Conservation (phyloP, 1,140 invertebrate species). For the Dermatophagoides farinae region DNA sequence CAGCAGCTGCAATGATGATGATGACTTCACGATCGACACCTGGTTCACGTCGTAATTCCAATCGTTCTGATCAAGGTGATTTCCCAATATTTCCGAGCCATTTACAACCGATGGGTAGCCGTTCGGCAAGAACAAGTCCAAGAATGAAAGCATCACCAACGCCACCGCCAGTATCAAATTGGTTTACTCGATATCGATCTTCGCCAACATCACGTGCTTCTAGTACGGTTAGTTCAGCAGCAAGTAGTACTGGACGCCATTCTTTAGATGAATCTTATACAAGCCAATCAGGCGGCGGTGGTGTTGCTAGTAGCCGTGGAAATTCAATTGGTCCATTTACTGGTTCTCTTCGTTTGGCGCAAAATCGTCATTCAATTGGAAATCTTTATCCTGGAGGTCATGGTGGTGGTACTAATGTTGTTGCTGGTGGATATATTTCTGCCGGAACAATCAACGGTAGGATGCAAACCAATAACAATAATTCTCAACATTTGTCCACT, state of each 20-base stretch:
- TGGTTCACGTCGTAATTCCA: slow-evolving; percentile 14
- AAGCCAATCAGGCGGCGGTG: background rate
- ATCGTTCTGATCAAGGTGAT: slow-evolving; percentile 3
- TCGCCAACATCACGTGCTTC: background rate
- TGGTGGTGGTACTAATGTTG: no score
- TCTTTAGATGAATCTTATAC: background rate
- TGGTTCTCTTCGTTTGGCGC: background rate
- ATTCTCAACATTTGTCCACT: no score
- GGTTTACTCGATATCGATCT: background rate
- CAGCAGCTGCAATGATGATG: background rate
- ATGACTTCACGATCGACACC: slow-evolving; percentile 10
- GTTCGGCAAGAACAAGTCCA: background rate
- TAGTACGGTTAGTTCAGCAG: background rate
- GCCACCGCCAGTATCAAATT: background rate
- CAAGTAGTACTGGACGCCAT: background rate
- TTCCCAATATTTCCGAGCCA: background rate
- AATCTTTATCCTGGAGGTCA: background rate
- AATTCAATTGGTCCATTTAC: background rate
- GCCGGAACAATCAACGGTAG: background rate
- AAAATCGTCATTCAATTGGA: slow-evolving; percentile 2
- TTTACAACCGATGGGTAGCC: background rate
- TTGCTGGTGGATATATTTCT: background rate
- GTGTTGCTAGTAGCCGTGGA: background rate
- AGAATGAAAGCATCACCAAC: background rate
- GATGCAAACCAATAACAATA: background rate